phyloP scores from a whole-genome alignment of 2,888 invertebrate genomes.

The Sylvicola cinctus region DNA sequence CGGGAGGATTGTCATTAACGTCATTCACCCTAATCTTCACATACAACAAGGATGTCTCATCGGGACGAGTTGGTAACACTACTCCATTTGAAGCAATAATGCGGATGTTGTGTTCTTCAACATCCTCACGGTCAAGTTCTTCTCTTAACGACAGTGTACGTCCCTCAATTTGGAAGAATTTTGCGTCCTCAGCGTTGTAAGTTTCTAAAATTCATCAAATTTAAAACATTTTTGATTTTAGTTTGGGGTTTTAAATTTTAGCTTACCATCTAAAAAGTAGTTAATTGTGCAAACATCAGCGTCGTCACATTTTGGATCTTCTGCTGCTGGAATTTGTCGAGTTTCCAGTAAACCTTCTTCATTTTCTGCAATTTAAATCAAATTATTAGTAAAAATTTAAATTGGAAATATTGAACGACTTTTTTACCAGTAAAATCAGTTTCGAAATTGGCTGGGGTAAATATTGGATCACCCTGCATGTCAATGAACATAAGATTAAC shows the following conservation, averaged over 20 bases:
- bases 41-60: slow-evolving; percentile 18
- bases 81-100: slow-evolving; percentile 30
- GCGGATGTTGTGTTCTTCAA: slow-evolving; percentile 21
- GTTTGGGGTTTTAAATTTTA: too few relatives aligned
- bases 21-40: slow-evolving; percentile 34
- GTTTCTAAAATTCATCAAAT: slow-evolving; percentile 7
- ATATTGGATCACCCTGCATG: slow-evolving; percentile 27
- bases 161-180: slow-evolving; percentile 16
- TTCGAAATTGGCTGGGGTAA: slow-evolving; percentile 12
- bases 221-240: not conserved
- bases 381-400: not conserved
- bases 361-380: slow-evolving; percentile 17
- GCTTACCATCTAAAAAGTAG: slow-evolving; percentile 28
- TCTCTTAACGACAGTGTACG: slow-evolving; percentile 22
- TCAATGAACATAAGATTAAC: slow-evolving; percentile 28
- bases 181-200: slow-evolving; percentile 8
- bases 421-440: slow-evolving; percentile 12
- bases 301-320: slow-evolving; percentile 28
- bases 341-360: slow-evolving; percentile 22
- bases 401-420: not conserved
- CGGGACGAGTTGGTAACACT: slow-evolving; percentile 14
- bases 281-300: slow-evolving; percentile 24
- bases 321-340: slow-evolving; percentile 20
- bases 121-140: slow-evolving; percentile 27
- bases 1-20: slow-evolving; percentile 34